Percentiles rank a stretch among this genome's conserved stretches.
Conservation (phyloP, 2,113 vertebrate species). For the Rhinopithecus roxellana region DNA sequence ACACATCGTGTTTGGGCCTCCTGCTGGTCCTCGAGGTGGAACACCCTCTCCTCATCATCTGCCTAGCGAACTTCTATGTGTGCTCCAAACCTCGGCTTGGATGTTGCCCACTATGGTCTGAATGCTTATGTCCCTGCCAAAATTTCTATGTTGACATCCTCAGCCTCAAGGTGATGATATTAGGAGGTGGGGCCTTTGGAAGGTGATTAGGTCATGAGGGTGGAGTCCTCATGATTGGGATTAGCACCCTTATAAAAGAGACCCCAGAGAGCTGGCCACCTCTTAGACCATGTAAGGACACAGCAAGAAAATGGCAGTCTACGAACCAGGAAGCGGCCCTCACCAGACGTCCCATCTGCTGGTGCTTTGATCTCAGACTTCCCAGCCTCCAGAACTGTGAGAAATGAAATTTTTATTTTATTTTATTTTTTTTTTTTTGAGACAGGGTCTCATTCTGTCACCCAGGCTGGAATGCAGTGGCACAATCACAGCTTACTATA, state of each 20-base stretch:
- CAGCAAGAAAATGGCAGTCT: background rate
- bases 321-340: background rate
- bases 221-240: background rate
- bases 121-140: background rate
- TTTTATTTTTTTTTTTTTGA: no score
- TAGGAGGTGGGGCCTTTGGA: background rate
- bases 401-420: background rate
- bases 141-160: background rate
- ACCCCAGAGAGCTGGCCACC: background rate
- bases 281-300: background rate
- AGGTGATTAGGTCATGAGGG: background rate
- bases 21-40: background rate
- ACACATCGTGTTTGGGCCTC: accelerated
- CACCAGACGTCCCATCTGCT: background rate
- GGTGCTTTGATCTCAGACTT: background rate
- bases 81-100: background rate
- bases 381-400: background rate
- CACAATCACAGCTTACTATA: no score
- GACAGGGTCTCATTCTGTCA: no score
- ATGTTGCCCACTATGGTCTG: background rate
- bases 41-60: background rate
- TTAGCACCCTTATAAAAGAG: background rate
- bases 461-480: no score
- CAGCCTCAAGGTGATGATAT: background rate
- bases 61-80: background rate